Evolutionary conservation across 2,113 vertebrate species (phyloP).

Genomic region (Paracyprichromis sp.): DNA sequence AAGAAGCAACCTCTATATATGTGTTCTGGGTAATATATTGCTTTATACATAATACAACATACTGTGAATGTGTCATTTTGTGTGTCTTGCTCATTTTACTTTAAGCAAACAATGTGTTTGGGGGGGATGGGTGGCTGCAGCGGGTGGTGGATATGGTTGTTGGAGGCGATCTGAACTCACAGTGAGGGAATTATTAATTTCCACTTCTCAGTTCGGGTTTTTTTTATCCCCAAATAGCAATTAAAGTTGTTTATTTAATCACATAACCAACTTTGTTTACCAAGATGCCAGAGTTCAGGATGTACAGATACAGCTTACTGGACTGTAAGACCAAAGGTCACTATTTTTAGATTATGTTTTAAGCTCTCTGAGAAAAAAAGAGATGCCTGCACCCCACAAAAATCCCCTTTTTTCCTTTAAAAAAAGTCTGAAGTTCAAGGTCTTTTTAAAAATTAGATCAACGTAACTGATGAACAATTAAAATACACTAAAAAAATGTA

Average conservation of each 20-base stretch:
- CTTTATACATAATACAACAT: background rate
- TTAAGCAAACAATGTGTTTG: background rate
- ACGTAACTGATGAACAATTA: background rate
- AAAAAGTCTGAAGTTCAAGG: background rate
- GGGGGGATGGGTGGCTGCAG: background rate
- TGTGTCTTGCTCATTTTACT: background rate
- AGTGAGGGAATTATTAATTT: slow-evolving; percentile 20
- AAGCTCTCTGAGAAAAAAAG: background rate
- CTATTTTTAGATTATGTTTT: slow-evolving; percentile 40
- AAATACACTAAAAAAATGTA: background rate
- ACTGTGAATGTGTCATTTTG: background rate
- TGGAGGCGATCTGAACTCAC: background rate
- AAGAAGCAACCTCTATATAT: background rate
- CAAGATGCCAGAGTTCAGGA: slow-evolving; percentile 38
- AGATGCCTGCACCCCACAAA: background rate
- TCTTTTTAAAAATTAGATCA: background rate
- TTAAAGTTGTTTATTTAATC: slow-evolving; percentile 54
- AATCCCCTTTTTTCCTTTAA: background rate
- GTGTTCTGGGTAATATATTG: background rate
- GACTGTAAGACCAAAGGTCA: slow-evolving; percentile 36
- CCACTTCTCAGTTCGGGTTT: background rate
- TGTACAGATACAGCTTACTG: background rate
- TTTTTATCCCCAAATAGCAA: slow-evolving; percentile 6
- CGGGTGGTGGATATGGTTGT: background rate
- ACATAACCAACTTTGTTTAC: slow-evolving; percentile 46